Conservation (phyloP, 92 coral and sea anemone species). For the Heteractis magnifica region DNA sequence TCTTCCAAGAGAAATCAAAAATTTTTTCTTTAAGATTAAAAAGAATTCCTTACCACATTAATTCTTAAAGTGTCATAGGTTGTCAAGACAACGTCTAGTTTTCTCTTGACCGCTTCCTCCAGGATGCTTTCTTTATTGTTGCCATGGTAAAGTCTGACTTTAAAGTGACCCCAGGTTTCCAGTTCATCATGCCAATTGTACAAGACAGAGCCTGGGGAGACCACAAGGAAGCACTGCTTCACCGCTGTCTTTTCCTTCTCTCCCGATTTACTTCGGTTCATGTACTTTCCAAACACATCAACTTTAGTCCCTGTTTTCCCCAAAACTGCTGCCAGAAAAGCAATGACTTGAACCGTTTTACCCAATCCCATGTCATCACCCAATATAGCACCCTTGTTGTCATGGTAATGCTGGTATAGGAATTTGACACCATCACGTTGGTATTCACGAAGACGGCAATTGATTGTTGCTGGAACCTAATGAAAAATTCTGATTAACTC, state of each 20-base stretch:
- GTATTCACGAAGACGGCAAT: constrained; percentile 86
- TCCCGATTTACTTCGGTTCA: constrained; percentile 32
- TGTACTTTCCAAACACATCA: constrained; percentile 79
- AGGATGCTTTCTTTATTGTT: constrained; percentile 68
- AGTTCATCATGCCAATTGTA: constrained; percentile 96
- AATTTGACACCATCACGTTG: constrained; percentile 88
- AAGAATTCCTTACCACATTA: constrained; percentile 63
- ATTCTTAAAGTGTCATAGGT: constrained; percentile 90
- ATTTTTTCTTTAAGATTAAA: not conserved
- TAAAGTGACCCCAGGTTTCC: constrained; percentile 94
- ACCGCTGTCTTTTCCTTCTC: not conserved
- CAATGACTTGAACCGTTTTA: constrained; percentile 95
- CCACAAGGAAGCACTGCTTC: constrained; percentile 72
- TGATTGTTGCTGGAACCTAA: constrained; percentile 88
- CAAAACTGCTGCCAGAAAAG: constrained; percentile 81
- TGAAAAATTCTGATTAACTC: not conserved
- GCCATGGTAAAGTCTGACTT: constrained; percentile 79
- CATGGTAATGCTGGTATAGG: constrained; percentile 68
- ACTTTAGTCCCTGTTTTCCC: constrained; percentile 94
- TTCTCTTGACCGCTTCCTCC: constrained; percentile 67
- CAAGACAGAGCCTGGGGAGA: constrained; percentile 84
- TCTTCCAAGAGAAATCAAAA: too few relatives aligned
- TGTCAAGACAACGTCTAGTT: constrained; percentile 85
- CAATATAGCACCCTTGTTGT: constrained; percentile 79
- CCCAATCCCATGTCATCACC: constrained; percentile 99